Percentiles rank a stretch among this genome's conserved stretches.
Evolutionary conservation across 2,797 vertebrate genomes (phyloP).

Genomic region (Poeciliopsis presidionis): DNA sequence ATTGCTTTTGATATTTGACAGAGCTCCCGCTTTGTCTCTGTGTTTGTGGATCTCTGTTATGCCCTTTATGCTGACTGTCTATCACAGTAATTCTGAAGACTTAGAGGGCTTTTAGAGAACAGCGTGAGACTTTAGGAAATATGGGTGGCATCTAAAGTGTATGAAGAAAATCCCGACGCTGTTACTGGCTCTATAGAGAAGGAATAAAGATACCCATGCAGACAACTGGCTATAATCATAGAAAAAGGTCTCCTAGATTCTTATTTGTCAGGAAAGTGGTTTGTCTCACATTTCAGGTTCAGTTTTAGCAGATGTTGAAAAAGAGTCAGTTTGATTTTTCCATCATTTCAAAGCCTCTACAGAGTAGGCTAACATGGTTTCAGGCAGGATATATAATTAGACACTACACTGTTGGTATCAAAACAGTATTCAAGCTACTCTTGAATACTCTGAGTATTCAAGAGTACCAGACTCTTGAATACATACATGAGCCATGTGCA

Average conservation of each 20-base stretch:
- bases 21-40: conserved; percentile 66
- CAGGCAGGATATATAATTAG: background rate
- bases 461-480: too few relatives aligned
- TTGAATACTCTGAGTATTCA: too few relatives aligned
- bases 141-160: conserved; percentile 41
- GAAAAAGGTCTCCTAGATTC: background rate
- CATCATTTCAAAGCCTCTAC: background rate
- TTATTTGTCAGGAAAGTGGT: background rate
- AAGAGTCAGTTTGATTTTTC: background rate
- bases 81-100: conserved; percentile 49
- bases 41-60: conserved; percentile 59
- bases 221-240: background rate
- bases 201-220: conserved; percentile 17
- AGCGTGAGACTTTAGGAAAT: conserved; percentile 60
- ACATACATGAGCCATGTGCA: background rate
- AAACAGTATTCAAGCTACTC: too few relatives aligned
- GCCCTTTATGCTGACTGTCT: conserved; percentile 56
- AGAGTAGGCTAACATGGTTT: background rate
- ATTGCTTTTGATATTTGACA: conserved; percentile 76
- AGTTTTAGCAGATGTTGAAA: background rate
- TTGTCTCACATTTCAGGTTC: background rate
- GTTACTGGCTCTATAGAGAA: conserved; percentile 34
- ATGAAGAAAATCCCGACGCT: conserved; percentile 35
- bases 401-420: background rate
- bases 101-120: conserved; percentile 54